phyloP scores from a whole-genome alignment of 2,797 vertebrate genomes.

The Anabacerthia variegaticeps region DNA sequence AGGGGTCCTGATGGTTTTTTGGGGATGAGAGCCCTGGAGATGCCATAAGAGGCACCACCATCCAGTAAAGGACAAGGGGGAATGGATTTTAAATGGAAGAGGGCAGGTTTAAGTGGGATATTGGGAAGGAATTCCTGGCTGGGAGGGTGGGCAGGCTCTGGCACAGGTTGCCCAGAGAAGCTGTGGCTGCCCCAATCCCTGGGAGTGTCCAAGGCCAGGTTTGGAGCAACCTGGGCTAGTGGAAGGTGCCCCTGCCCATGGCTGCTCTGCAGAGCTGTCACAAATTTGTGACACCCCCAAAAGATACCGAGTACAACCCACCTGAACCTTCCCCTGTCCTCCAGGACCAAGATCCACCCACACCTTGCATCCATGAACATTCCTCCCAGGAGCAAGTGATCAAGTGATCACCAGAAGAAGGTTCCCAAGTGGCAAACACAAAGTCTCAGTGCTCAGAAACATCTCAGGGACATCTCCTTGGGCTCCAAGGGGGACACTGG shows the following conservation, averaged over 20 bases:
- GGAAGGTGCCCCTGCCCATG: no score
- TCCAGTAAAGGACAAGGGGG: neutral
- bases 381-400: neutral
- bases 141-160: neutral
- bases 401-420: neutral
- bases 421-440: neutral
- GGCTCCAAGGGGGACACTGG: neutral
- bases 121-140: neutral
- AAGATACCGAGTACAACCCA: no score
- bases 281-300: neutral
- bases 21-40: neutral
- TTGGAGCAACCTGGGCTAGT: no score
- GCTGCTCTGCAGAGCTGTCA: no score
- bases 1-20: accelerated
- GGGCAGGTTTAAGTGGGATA: neutral
- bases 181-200: no score
- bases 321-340: neutral
- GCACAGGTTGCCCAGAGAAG: no score
- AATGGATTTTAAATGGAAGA: neutral
- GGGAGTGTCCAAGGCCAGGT: no score
- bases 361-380: neutral
- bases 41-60: neutral
- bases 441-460: neutral
- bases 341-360: neutral
- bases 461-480: neutral